Conservation (phyloP, 1,140 invertebrate species). For the Potamilus streckersoni region DNA sequence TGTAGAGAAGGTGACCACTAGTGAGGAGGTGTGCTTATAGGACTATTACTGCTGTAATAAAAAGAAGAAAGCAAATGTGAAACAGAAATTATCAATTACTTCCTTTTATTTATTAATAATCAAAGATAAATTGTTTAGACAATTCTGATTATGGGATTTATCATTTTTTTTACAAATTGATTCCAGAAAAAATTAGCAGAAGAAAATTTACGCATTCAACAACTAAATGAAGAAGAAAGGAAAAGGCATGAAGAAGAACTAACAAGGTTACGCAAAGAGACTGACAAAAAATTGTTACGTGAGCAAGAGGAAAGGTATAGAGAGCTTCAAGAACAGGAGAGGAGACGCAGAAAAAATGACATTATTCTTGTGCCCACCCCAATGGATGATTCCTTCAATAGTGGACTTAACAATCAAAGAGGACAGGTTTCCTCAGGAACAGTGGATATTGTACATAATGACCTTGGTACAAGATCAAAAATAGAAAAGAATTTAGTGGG, state of each 20-base stretch:
- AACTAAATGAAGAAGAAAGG: slow-evolving; percentile 40
- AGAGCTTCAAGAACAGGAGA: slow-evolving; percentile 48
- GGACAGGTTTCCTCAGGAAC: slow-evolving; percentile 35
- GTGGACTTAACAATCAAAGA: slow-evolving; percentile 44
- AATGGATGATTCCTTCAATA: slow-evolving; percentile 13
- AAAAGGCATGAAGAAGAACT: slow-evolving; percentile 66
- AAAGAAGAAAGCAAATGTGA: too few relatives aligned
- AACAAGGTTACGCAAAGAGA: slow-evolving; percentile 41
- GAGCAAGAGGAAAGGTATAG: slow-evolving; percentile 49
- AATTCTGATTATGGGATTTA: too few relatives aligned
- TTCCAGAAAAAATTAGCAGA: slow-evolving; percentile 47
- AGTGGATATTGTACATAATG: slow-evolving; percentile 41
- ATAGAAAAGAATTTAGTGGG: slow-evolving; percentile 37
- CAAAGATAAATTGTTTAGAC: too few relatives aligned
- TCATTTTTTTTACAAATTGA: not conserved
- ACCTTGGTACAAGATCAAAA: slow-evolving; percentile 34
- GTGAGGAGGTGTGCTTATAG: too few relatives aligned
- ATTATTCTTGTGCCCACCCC: slow-evolving; percentile 19
- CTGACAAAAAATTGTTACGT: slow-evolving; percentile 45
- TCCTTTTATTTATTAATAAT: too few relatives aligned
- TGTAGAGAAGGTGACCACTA: too few relatives aligned
- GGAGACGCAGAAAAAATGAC: slow-evolving; percentile 37
- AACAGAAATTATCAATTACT: too few relatives aligned
- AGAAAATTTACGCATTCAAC: slow-evolving; percentile 44
- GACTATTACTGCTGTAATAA: too few relatives aligned